Conservation (phyloP, 2,888 invertebrate genomes). For the Pachydiplax longipennis region DNA sequence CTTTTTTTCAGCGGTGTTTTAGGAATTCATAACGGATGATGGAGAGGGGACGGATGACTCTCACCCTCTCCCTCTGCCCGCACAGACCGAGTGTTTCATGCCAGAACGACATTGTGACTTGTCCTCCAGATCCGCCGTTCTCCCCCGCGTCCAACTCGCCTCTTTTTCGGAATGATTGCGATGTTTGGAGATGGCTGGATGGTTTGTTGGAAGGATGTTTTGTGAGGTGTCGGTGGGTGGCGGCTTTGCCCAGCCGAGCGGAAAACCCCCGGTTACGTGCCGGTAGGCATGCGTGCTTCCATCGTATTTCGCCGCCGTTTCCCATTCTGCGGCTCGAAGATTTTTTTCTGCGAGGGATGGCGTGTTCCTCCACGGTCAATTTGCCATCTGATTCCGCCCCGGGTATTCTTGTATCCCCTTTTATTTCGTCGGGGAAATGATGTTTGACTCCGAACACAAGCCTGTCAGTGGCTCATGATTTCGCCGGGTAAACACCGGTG, state of each 20-base stretch:
- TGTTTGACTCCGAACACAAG: too few species aligned
- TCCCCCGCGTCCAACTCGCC: too few species aligned
- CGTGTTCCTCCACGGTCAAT: not conserved
- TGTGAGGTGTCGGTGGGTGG: not conserved
- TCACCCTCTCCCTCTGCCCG: not conserved
- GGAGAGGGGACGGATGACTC: not conserved
- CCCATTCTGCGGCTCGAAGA: not conserved
- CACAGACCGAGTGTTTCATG: too few species aligned
- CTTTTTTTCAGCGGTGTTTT: not conserved
- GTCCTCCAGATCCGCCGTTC: not conserved
- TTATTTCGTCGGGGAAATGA: not conserved
- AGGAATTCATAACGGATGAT: constrained; percentile 13
- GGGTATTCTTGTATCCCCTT: not conserved
- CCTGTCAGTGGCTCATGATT: too few species aligned
- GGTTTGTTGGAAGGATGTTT: not conserved
- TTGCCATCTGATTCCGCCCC: not conserved
- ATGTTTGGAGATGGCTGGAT: not conserved
- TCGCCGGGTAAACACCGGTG: too few species aligned
- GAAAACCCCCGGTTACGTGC: not conserved
- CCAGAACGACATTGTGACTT: not conserved
- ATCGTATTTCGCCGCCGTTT: not conserved
- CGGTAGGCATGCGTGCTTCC: not conserved
- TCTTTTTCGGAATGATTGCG: not conserved
- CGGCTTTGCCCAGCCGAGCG: constrained; percentile 4
- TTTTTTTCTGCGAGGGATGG: not conserved